Evolutionary conservation across 1,140 invertebrate genomes (phyloP), one percentile per base, ranked within the genome.

Genomic region (Diploscapter pachys): DNA sequence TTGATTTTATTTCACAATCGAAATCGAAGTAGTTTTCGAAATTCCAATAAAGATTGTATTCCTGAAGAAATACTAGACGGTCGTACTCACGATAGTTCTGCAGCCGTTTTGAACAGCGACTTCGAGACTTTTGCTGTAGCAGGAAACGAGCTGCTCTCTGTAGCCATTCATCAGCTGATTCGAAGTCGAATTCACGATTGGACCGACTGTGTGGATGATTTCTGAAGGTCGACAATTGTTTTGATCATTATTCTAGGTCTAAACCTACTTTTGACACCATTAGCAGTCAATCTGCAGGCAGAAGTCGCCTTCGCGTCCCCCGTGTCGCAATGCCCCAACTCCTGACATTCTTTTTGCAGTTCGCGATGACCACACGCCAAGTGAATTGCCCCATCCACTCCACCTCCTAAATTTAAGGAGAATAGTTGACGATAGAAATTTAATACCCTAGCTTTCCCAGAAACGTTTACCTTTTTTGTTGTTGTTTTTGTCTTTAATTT

Each of bases 351-450:
- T 3, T 11, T 52, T 11, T 72, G 70, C 11, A 76, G 62, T 13
- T 65, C 53, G 9, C 13, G 63, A 55, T 63, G n/a, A 48, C 75
- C 75, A 50, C 69, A 69, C 13, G 75, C 75, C 56, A 49, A 3
- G 31, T 76, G 75, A 67, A 76, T 76, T 6, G 75, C 75, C 50
- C 75, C 75, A 61, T 76, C 75, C 13, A 76, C 75, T n/a, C 75
- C 75, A 52, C 75, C 75, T 49, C 75, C 73, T 74, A 51, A 31
- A 4, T n/a, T n/a, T n/a, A n/a, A n/a, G n/a, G n/a, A n/a, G n/a
- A n/a, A n/a, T n/a, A n/a, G n/a, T n/a, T 74, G 55, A 31, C 4
- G n/a, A n/a, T n/a, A n/a, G n/a, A n/a, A n/a, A n/a, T n/a, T n/a
- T n/a, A n/a, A n/a, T n/a, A n/a, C n/a, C n/a, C n/a, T n/a, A n/a